Evolutionary conservation across 2,113 vertebrate species (phyloP).

Genomic region (Neodon shergylaensis): DNA sequence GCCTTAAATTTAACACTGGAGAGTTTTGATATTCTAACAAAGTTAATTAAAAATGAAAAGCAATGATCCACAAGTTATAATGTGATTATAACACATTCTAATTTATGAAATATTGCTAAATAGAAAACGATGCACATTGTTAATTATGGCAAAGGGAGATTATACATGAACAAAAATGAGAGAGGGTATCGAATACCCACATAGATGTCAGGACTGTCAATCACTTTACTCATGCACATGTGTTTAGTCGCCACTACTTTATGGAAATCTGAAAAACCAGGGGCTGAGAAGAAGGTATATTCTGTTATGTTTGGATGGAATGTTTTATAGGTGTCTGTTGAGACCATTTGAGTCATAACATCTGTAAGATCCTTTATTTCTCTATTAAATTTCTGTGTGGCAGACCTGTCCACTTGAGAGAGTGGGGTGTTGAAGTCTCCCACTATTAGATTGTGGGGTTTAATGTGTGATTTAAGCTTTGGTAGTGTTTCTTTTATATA

Average conservation of each 20-base stretch:
- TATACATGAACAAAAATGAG: background rate
- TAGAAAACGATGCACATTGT: slow-evolving; percentile 46
- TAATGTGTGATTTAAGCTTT: no score
- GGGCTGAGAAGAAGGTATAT: no score
- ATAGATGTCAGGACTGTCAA: background rate
- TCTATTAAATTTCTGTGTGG: no score
- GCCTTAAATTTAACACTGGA: slow-evolving; percentile 36
- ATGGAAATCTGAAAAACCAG: background rate
- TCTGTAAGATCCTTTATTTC: no score
- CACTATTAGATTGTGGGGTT: no score
- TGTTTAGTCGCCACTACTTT: background rate
- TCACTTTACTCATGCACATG: background rate
- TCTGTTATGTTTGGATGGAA: no score
- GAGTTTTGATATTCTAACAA: slow-evolving; percentile 54
- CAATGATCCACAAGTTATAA: slow-evolving; percentile 41
- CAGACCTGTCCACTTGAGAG: no score
- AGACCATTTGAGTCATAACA: no score
- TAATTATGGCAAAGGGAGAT: slow-evolving; percentile 35
- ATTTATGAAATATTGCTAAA: slow-evolving; percentile 51
- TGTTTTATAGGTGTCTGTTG: no score
- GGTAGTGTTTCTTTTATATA: no score
- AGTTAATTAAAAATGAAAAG: slow-evolving; percentile 70
- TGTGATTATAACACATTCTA: slow-evolving; percentile 6
- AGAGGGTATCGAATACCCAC: background rate
- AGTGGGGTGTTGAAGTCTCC: no score